Evolutionary conservation across 2,888 invertebrate genomes (phyloP).

Genomic region (Eilema sororculum): DNA sequence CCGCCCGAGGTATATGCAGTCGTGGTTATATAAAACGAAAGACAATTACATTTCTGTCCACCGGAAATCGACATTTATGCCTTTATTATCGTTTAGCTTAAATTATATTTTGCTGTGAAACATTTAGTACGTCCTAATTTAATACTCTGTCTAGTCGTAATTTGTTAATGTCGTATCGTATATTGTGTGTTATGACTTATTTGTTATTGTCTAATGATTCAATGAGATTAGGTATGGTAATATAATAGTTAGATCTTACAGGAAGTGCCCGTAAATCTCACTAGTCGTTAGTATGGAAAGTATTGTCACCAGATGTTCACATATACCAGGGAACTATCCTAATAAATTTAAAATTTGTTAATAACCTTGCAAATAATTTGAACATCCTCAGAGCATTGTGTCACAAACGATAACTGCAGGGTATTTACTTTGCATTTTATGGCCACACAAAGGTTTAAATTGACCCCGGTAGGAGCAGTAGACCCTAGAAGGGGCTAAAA

Average conservation of each 20-base stretch:
- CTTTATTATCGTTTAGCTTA: conserved; percentile 9
- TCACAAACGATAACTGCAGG: neutral
- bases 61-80: neutral
- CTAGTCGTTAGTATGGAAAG: neutral
- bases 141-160: conserved; percentile 15
- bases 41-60: neutral
- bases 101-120: conserved; percentile 28
- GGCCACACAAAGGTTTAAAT: neutral
- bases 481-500: too few relatives aligned
- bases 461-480: neutral
- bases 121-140: conserved; percentile 19
- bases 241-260: neutral
- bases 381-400: too few relatives aligned
- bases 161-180: neutral
- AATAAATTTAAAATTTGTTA: too few relatives aligned
- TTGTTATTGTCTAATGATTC: neutral
- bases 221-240: neutral
- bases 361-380: too few relatives aligned
- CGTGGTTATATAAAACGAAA: neutral
- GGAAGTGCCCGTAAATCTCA: neutral
- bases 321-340: too few relatives aligned
- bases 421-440: neutral
- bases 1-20: neutral
- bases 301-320: neutral
- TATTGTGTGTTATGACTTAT: neutral